Evolutionary conservation across 2,113 vertebrate genomes (phyloP), one percentile per base, ranked within the genome.

Genomic region (Zosterops pallidus): DNA sequence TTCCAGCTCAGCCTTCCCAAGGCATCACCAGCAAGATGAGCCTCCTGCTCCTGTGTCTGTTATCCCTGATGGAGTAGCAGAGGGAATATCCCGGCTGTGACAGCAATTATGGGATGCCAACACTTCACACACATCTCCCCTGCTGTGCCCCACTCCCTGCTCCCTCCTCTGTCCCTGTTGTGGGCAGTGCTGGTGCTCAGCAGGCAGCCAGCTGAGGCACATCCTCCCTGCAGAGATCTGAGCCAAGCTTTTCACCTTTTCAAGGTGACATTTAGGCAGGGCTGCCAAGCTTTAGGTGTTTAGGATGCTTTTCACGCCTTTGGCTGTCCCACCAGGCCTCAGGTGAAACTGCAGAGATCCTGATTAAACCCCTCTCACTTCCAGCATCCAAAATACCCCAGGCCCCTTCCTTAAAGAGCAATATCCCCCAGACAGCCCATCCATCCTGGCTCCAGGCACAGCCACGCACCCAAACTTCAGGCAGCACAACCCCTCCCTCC

Each of bases 131-230:
- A 6, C 57, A 5, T 7, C 47, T 52, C 5, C 39, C 25, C 2
- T 0, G 56, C 2, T 0, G 0, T 55, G 49, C 6, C 29, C 59
- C 59, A 2, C 44, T 69, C 35, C 0, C 46, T 4, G 2, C 14
- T 6, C 14, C 2, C 60, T 42, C 33, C 33, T 29, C 44, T 8
- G 17, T 49, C 31, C 56, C 62, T 52, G 49, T 3, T 53, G 31
- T 23, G 78, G 55, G 47, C 44, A 28, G 14, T 1, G 68, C n/a
- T 4, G 37, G 56, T 9, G 47, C 75, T 28, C 63, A 72, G 65
- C 52, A n/a, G 42, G 19, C 1, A 1, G 53, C 42, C 76, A 46
- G 42, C 18, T 37, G 14, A 77, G 35, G 35, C 56, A 17, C 22
- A 4, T 37, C 42, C 33, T 90, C 49, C 80, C 46, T 3, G 3